Evolutionary conservation across 2,888 invertebrate genomes (phyloP), one percentile per base, ranked within the genome.

Genomic region (Sinodicranocentrus sp.): DNA sequence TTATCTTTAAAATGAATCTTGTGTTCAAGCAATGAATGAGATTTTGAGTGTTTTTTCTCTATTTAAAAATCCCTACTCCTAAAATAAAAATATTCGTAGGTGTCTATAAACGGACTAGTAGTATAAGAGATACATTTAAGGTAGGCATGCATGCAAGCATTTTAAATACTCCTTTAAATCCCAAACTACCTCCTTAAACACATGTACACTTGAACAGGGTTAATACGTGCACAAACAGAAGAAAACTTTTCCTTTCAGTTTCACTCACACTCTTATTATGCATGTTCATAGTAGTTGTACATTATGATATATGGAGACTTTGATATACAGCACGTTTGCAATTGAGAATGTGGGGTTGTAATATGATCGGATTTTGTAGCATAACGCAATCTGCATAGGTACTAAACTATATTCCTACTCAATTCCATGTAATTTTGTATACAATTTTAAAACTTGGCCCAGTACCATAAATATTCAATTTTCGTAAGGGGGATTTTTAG

Each of bases 221-320:
- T 48, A n/a, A 5, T 10, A 48, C 48, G 48, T 48, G 48, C 48
- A 48, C 48, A 21, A 52, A 25, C 26, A 25, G 17, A 63, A 48
- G 48, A 75, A 76, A 76, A 76, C 76, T 76, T 76, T 76, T 76
- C 67, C 76, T 67, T 67, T 76, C 76, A 19, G 65, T 54, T 54
- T 76, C 67, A 48, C 10, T 48, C 15, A 10, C 48, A 48, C 48
- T 48, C 48, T n/a, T 48, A 48, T 48, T 48, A 48, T 48, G 33
- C 33, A 33, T n/a, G 10, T 33, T 33, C 33, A 33, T 6, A 33
- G n/a, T 33, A 59, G 19, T 65, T 44, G 25, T 23, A 59, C 48
- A 70, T 52, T 10, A 70, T 63, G 25, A 19, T 5, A 13, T 21
- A 68, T 19, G 33, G 33, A 33, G 33, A 33, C 5, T 6, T 6